phyloP scores from a whole-genome alignment of 1,140 invertebrate genomes.

The Ctenoplectra terminalis region DNA sequence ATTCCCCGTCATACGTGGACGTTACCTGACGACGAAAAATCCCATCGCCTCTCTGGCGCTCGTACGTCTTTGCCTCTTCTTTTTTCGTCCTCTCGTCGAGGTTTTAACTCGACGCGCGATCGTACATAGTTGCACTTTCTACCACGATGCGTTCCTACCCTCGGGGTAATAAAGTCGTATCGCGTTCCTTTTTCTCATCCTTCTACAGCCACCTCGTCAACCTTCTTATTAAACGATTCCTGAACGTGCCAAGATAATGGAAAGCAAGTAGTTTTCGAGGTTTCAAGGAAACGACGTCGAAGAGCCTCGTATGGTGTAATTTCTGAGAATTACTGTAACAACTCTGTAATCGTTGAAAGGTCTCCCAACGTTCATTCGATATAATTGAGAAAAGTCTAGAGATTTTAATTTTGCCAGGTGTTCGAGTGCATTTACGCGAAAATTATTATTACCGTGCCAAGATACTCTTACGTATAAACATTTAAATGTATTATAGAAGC shows the following conservation, averaged over 20 bases:
- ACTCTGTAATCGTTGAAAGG: background rate
- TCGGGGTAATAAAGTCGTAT: conserved; percentile 49
- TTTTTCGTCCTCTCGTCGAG: background rate
- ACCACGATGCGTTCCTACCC: conserved; percentile 34
- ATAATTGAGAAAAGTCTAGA: background rate
- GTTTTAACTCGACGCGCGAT: conserved; percentile 41
- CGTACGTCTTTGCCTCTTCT: background rate
- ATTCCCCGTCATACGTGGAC: conserved; percentile 64
- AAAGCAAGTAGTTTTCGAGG: background rate
- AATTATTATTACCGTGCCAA: background rate
- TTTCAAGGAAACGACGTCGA: background rate
- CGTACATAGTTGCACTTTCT: conserved; percentile 18
- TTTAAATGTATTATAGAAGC: background rate
- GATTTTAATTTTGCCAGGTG: background rate
- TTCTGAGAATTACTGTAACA: background rate
- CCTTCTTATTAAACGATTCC: conserved; percentile 31
- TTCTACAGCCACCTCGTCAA: background rate
- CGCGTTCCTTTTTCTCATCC: conserved; percentile 8
- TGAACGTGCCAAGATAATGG: conserved; percentile 25
- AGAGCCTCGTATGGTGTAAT: background rate
- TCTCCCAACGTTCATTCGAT: background rate
- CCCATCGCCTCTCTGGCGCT: background rate
- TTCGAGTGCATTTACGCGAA: background rate
- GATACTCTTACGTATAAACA: background rate
- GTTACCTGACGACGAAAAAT: conserved; percentile 57